phyloP scores from a whole-genome alignment of 2,113 vertebrate genomes.

The Stegostoma tigrinum region DNA sequence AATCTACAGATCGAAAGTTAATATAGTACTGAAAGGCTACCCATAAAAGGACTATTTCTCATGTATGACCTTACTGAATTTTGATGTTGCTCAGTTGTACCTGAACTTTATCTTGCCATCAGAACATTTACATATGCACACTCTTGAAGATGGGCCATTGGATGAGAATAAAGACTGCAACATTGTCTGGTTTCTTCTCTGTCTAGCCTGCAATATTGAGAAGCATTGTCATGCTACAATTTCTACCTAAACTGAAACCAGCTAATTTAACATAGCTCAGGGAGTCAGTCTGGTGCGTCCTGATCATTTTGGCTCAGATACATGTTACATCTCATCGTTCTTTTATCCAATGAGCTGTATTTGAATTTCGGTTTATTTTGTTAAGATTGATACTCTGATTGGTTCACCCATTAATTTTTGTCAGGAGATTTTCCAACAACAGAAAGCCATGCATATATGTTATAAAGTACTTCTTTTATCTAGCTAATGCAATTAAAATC shows the following conservation, averaged over 20 bases:
- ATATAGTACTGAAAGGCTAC: neutral
- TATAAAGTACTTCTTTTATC: neutral
- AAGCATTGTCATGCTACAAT: neutral
- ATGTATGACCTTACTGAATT: neutral
- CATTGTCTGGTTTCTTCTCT: neutral
- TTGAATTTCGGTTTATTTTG: neutral
- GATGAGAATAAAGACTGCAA: neutral
- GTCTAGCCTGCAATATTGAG: neutral
- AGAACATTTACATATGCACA: neutral
- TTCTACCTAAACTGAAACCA: neutral
- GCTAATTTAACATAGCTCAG: neutral
- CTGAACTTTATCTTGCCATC: neutral
- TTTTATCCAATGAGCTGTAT: neutral
- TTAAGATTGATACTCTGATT: neutral
- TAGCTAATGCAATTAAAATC: slow-evolving; percentile 15
- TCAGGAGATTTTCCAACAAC: neutral
- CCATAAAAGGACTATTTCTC: neutral
- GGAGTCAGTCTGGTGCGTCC: neutral
- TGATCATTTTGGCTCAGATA: neutral
- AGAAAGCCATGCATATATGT: neutral
- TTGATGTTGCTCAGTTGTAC: neutral
- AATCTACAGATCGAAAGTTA: neutral
- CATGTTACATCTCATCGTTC: neutral
- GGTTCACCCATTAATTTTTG: neutral
- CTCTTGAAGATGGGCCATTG: neutral